Evolutionary conservation across 2,888 invertebrate species (phyloP), one percentile per base, ranked within the genome.

Genomic region (Adela reaumurella): DNA sequence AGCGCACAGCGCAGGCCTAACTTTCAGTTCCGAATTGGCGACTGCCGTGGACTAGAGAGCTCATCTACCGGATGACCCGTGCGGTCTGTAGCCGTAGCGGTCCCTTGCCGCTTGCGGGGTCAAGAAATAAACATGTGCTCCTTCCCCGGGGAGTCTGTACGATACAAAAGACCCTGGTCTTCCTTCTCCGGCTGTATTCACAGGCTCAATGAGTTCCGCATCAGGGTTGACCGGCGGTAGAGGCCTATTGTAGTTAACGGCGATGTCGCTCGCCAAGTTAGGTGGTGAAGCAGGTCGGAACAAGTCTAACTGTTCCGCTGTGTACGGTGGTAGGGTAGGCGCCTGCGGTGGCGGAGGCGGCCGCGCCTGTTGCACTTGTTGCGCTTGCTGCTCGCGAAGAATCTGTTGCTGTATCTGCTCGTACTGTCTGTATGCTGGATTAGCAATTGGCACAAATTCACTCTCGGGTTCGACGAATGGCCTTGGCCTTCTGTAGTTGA

Each of bases 51-150:
- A 77, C 78, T 77, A 77, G 77, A 76, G 71, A 69, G 73, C 70
- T 74, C 68, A 76, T 67, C 77, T 72, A 60, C 76, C 74, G 67
- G 72, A n/a, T n/a, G n/a, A 74, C 54, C 68, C 72, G 57, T 68
- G 68, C 54, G 68, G 49, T 50, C 77, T 60, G 63, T 72, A 74
- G 56, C 74, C 60, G 50, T 72, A 68, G 43, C 71, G 59, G 50
- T 47, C 46, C 11, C 46, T 29, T 10, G 64, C 57, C 18, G 84
- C 80, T 59, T 88, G 88, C 2, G 90, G 89, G 50, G 89, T 89
- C 51, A 89, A 70, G 74, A 90, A 90, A 64, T 89, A 90, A 59
- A 89, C 88, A 67, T 89, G 90, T 0, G 89, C 89, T 10, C 88
- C 87, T 57, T 88, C 88, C 1, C 89, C 89, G 0, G 90, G 89